These are phyloP conservation scores for Carcinoscorpius rotundicauda DNA, from an alignment of 1,140 invertebrate species.

Conservation along the genomic window DNA sequence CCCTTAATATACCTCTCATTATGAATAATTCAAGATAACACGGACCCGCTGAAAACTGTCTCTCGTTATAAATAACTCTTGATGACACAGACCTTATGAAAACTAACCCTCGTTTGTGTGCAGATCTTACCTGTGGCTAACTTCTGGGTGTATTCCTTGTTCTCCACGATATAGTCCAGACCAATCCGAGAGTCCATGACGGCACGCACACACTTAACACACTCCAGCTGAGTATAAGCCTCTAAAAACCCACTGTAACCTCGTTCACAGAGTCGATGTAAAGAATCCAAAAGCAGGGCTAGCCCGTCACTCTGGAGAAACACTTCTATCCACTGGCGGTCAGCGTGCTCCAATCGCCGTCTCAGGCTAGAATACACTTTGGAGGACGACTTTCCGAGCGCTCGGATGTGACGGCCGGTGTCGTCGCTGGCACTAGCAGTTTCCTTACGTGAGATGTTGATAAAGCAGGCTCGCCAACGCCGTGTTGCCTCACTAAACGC, in stretches of 20 bases:
- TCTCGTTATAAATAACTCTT: no score
- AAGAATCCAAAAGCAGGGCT: conserved; percentile 1
- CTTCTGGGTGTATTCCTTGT: conserved; percentile 33
- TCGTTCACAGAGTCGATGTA: background rate
- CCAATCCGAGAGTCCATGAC: conserved; percentile 41
- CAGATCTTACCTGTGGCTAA: conserved; percentile 35
- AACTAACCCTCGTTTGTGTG: background rate
- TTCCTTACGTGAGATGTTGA: no score
- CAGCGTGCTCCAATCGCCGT: background rate
- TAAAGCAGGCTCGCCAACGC: no score
- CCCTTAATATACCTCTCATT: no score
- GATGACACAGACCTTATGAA: no score
- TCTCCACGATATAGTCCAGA: conserved; percentile 36
- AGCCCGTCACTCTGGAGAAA: background rate
- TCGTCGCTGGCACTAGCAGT: no score
- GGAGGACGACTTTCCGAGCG: no score
- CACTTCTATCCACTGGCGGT: background rate
- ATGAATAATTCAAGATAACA: no score
- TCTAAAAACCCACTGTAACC: background rate
- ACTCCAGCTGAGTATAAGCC: conserved; percentile 33
- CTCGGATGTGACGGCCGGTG: no score
- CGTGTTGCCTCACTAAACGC: no score
- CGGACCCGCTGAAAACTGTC: no score
- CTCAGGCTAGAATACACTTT: background rate
- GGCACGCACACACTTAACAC: conserved; percentile 36